These are phyloP conservation scores for Hemaris fuciformis DNA, from an alignment of 2,888 invertebrate species.

Conservation along the genomic window DNA sequence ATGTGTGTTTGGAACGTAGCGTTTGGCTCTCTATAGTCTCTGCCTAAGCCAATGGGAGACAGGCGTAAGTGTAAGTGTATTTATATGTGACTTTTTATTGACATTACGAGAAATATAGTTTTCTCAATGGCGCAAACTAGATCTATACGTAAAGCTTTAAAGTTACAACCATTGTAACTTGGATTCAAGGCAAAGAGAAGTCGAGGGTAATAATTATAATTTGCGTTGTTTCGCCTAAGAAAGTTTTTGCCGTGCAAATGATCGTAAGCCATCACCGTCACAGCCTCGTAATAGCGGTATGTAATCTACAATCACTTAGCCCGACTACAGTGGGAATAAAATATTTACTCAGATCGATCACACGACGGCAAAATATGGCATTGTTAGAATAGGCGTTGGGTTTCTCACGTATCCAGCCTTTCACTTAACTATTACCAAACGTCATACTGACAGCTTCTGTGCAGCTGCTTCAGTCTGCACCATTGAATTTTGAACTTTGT, in stretches of 20 bases:
- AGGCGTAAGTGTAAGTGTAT: too few relatives aligned
- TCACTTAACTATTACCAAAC: conserved; percentile 77
- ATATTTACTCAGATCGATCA: conserved; percentile 77
- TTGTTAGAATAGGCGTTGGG: conserved; percentile 75
- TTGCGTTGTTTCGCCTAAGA: neutral
- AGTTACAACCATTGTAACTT: neutral
- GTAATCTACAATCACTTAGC: conserved; percentile 58
- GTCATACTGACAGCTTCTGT: conserved; percentile 34
- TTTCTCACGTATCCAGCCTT: conserved; percentile 78
- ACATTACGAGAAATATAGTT: too few relatives aligned
- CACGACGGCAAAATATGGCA: conserved; percentile 75
- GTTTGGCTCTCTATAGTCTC: too few relatives aligned
- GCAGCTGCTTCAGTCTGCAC: neutral
- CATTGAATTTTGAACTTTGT: conserved; percentile 44
- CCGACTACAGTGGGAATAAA: conserved; percentile 58
- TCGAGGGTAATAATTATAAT: neutral
- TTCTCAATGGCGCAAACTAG: neutral
- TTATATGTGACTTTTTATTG: too few relatives aligned
- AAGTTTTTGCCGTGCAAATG: conserved; percentile 5
- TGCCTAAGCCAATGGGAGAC: too few relatives aligned
- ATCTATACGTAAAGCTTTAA: neutral
- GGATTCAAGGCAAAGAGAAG: neutral
- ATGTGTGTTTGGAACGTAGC: too few relatives aligned
- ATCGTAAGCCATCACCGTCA: conserved; percentile 14
- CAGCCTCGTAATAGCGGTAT: conserved; percentile 24